These are phyloP conservation scores for Felis catus DNA, from an alignment of 2,113 vertebrate genomes.

Conservation along the genomic window DNA sequence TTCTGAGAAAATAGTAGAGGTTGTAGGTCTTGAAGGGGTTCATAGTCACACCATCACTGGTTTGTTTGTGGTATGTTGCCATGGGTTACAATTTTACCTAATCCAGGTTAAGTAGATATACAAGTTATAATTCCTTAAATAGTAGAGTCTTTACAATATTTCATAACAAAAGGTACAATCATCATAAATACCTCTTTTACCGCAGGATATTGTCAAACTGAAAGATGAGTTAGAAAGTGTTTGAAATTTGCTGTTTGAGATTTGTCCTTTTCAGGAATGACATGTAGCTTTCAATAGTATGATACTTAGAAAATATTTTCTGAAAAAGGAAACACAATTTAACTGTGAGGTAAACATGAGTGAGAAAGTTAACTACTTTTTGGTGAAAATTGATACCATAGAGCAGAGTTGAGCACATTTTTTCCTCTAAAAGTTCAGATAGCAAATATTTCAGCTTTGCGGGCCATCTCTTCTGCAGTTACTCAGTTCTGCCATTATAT, in stretches of 20 bases:
- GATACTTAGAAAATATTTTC: not conserved
- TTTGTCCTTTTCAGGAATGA: not conserved
- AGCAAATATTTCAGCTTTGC: not conserved
- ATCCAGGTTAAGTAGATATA: not conserved
- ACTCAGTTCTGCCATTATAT: not conserved
- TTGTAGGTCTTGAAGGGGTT: not conserved
- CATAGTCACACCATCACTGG: not conserved
- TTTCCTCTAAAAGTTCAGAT: not conserved
- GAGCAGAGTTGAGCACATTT: not conserved
- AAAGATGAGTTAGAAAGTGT: not conserved
- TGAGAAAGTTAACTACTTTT: not conserved
- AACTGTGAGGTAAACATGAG: not conserved
- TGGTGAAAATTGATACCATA: not conserved
- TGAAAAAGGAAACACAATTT: not conserved
- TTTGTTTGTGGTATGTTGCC: not conserved
- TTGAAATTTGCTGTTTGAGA: not conserved
- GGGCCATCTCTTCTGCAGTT: not conserved
- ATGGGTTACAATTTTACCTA: not conserved
- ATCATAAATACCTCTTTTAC: not conserved
- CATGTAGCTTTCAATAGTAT: not conserved
- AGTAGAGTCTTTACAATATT: not conserved
- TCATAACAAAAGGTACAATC: not conserved
- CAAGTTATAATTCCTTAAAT: not conserved
- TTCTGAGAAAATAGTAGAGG: not conserved
- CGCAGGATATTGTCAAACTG: not conserved